Evolutionary conservation across 2,797 vertebrate genomes (phyloP), one percentile per base, ranked within the genome.

Genomic region (Microtus obscurus): DNA sequence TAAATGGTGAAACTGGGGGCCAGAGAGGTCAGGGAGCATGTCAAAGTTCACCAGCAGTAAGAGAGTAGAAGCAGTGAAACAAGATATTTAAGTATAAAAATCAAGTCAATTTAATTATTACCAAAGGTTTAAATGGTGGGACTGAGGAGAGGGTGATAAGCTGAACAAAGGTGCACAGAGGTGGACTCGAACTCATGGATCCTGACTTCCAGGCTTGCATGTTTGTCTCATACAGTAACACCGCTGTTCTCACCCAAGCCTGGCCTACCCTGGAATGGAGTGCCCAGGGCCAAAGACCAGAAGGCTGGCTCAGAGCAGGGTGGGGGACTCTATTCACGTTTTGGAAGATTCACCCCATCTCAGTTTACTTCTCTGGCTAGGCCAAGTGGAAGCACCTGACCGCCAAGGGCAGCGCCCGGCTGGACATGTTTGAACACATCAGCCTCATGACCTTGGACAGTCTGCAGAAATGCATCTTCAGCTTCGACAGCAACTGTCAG

Each of bases 321-420:
- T 87, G 27, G 21, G 31, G 8, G 31, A 43, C 6, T 56, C 56
- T 67, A 14, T 7, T 45, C 13, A 51, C 3, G 11, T 67, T n/a
- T 8, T 78, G 56, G 8, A 12, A 40, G 25, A 9, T 9, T n/a
- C 9, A 71, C 17, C 6, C 6, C 5, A 56, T 16, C 31, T 53
- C n/a, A 37, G 10, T 29, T 3, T 9, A 59, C 4, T 89, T 95
- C 59, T 10, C 6, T 94, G 74, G 5, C 59, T 97, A 99, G 99
- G 98, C 96, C 51, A 87, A 87, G 51, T 87, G 85, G 85, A 10
- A 40, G 51, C 25, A 10, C 5, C 85, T 87, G 69, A 16, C 69
- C 16, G 7, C 67, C 23, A 13, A 43, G n/a, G 85, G 69, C 69
- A 73, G 25, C 6, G 10, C 51, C 51, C 51, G 6, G 40, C 69